These are phyloP conservation scores for Perca schrenkii DNA, from an alignment of 2,113 vertebrate species.

Conservation along the genomic window DNA sequence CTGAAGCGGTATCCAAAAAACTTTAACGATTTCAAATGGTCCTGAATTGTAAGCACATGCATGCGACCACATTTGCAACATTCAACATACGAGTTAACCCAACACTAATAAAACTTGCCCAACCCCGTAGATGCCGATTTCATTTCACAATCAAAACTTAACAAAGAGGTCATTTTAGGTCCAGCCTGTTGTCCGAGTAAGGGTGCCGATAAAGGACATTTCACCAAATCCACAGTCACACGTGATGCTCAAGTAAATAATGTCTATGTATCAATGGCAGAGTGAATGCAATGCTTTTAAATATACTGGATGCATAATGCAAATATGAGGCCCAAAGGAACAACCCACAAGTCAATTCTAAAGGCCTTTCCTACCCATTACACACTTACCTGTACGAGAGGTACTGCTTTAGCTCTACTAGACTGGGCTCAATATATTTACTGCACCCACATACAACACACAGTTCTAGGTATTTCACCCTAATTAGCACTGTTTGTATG, in stretches of 20 bases:
- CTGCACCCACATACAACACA: not conserved
- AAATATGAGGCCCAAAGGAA: not conserved
- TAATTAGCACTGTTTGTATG: not conserved
- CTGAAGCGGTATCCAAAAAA: not conserved
- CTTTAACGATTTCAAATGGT: not conserved
- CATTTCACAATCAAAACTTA: not conserved
- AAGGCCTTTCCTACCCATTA: not conserved
- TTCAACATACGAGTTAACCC: not conserved
- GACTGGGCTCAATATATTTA: slow-evolving; percentile 11
- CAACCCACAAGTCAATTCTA: not conserved
- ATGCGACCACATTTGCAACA: not conserved
- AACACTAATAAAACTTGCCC: not conserved
- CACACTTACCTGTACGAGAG: slow-evolving; percentile 68
- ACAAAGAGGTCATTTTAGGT: not conserved
- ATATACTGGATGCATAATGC: not conserved
- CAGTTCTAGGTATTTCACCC: not conserved
- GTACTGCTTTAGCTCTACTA: slow-evolving; percentile 50
- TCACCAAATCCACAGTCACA: not conserved
- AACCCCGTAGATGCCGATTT: not conserved
- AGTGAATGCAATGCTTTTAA: slow-evolving; percentile 5
- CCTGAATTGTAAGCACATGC: not conserved
- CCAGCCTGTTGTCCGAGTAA: not conserved
- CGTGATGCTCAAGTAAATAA: not conserved
- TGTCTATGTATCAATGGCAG: not conserved
- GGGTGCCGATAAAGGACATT: not conserved